Conservation (phyloP, 2,888 invertebrate genomes). For the Eristalis arbustorum region DNA sequence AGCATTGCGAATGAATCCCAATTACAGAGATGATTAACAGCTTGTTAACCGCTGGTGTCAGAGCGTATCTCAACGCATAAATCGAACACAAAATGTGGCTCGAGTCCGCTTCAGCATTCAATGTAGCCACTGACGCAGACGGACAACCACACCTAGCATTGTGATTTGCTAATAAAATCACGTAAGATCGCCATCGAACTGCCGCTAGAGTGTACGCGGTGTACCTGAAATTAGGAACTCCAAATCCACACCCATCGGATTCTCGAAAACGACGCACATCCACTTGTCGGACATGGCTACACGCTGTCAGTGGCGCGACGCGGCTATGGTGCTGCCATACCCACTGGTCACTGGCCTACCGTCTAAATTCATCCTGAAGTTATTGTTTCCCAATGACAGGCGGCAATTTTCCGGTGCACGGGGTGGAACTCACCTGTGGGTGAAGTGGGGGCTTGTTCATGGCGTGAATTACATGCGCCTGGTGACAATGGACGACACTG, state of each 20-base stretch:
- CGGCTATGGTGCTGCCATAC: neutral
- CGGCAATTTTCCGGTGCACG: conserved; percentile 58
- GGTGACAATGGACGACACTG: conserved; percentile 39
- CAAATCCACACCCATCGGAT: conserved; percentile 7
- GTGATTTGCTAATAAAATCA: conserved; percentile 58
- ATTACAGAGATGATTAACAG: conserved; percentile 50
- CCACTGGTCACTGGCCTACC: neutral
- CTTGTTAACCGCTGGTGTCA: conserved; percentile 33
- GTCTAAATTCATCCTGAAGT: conserved; percentile 43
- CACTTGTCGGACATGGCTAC: neutral
- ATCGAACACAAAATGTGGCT: neutral
- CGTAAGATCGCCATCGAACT: conserved; percentile 39
- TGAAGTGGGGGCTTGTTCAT: conserved; percentile 4
- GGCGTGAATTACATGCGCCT: neutral
- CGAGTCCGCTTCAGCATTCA: neutral
- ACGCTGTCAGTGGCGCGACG: neutral
- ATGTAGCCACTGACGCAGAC: neutral
- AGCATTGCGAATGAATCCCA: conserved; percentile 27
- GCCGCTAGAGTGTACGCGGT: conserved; percentile 14
- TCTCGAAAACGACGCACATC: neutral
- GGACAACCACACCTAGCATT: conserved; percentile 55
- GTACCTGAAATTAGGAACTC: conserved; percentile 42
- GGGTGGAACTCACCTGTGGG: conserved; percentile 44
- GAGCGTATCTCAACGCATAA: conserved; percentile 11
- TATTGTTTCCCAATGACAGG: conserved; percentile 46